A percentile compares a stretch with the other conserved stretches of the same genome.
Conservation (phyloP, 2,888 invertebrate genomes). For the Acanthosepion esculentum region DNA sequence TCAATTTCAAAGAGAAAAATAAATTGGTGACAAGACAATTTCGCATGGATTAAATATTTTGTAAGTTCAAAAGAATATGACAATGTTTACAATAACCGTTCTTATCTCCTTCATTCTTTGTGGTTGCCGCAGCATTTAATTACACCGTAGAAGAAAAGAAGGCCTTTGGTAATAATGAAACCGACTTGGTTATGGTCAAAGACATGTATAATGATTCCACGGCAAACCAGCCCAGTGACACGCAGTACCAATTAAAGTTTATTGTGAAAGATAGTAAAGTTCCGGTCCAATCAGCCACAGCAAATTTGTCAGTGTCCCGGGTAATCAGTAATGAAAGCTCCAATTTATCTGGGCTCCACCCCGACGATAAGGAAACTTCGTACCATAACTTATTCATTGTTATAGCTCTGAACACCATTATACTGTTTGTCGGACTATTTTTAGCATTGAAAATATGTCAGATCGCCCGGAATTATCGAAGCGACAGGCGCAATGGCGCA, state of each 20-base stretch:
- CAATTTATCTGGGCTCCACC: not conserved
- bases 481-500: not conserved
- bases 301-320: conserved; percentile 55
- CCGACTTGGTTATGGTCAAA: too few relatives aligned
- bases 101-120: too few relatives aligned
- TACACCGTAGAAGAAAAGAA: too few relatives aligned
- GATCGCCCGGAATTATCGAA: conserved; percentile 14
- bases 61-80: not conserved
- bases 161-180: too few relatives aligned
- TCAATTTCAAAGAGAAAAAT: not conserved
- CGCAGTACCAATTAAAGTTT: conserved; percentile 58
- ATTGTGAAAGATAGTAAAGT: conserved; percentile 62
- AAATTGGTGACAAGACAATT: not conserved
- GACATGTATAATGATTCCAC: conserved; percentile 60
- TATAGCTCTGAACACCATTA: not conserved
- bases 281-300: conserved; percentile 57
- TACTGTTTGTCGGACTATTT: not conserved
- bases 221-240: conserved; percentile 62
- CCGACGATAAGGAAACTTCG: not conserved
- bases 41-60: too few relatives aligned
- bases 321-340: conserved; percentile 55
- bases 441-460: not conserved
- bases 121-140: too few relatives aligned
- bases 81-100: not conserved
- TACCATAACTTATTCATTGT: not conserved